Percentiles rank a stretch among this genome's conserved stretches.
Conservation (phyloP, 2,113 vertebrate genomes). For the Protobothrops flavoviridis region DNA sequence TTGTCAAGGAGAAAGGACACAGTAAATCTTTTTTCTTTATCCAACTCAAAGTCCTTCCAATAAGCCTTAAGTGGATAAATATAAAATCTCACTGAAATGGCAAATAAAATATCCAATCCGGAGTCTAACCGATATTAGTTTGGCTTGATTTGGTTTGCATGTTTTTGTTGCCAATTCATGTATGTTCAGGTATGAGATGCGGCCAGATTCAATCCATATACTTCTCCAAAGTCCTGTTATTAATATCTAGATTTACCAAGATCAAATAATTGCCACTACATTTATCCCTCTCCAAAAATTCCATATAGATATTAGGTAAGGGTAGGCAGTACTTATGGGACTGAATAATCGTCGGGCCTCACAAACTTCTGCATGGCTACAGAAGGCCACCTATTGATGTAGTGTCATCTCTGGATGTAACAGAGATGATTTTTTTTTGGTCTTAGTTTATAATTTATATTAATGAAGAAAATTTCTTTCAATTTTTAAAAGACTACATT, state of each 20-base stretch:
- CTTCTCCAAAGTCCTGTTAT: not conserved
- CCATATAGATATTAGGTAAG: not conserved
- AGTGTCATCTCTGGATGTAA: not conserved
- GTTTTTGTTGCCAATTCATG: not conserved
- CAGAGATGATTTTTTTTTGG: not conserved
- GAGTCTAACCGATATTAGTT: not conserved
- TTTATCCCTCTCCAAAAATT: not conserved
- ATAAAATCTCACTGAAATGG: not conserved
- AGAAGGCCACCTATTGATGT: not conserved
- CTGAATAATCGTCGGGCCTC: not conserved
- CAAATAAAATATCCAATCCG: not conserved
- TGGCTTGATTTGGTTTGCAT: not conserved
- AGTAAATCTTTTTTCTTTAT: constrained; percentile 48
- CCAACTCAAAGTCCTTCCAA: not conserved
- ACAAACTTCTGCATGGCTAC: not conserved
- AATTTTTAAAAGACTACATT: not conserved
- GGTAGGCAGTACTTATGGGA: not conserved
- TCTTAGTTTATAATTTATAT: not conserved
- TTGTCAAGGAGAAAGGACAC: not conserved
- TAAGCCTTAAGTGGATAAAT: not conserved
- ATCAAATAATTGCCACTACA: not conserved
- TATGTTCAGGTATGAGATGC: not conserved
- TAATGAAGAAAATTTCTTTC: not conserved
- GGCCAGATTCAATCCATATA: not conserved
- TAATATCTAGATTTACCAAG: not conserved